Evolutionary conservation across 2,113 vertebrate species (phyloP).

Genomic region (Hypomesus transpacificus): DNA sequence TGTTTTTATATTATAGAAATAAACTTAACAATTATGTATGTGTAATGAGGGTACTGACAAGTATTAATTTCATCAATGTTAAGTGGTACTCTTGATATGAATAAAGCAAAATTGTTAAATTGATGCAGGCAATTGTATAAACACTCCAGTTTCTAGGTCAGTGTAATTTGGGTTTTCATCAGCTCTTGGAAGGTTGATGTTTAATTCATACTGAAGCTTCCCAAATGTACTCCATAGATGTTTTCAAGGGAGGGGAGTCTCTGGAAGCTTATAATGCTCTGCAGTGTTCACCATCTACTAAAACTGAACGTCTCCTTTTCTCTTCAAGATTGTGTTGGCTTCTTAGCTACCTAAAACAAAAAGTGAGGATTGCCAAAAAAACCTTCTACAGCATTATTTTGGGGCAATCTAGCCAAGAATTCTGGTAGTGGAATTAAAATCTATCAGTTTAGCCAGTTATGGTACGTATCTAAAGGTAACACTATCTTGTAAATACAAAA

Average conservation of each 20-base stretch:
- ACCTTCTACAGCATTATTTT: too few relatives aligned
- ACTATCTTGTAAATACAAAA: too few relatives aligned
- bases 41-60: conserved; percentile 21
- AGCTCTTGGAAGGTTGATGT: conserved; percentile 12
- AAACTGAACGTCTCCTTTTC: too few relatives aligned
- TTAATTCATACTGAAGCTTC: conserved; percentile 16
- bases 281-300: too few relatives aligned
- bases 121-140: conserved; percentile 5
- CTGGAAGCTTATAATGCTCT: too few relatives aligned
- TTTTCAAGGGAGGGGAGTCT: background rate
- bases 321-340: too few relatives aligned
- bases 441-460: too few relatives aligned
- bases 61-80: background rate
- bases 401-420: too few relatives aligned
- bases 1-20: conserved; percentile 20
- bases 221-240: conserved; percentile 5
- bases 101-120: background rate
- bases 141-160: background rate
- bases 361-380: too few relatives aligned
- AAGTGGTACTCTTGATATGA: conserved; percentile 11
- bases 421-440: too few relatives aligned
- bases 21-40: background rate
- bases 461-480: too few relatives aligned
- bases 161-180: background rate
- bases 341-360: too few relatives aligned